Evolutionary conservation across 2,888 invertebrate species (phyloP).

Genomic region (Panzeria rudis): DNA sequence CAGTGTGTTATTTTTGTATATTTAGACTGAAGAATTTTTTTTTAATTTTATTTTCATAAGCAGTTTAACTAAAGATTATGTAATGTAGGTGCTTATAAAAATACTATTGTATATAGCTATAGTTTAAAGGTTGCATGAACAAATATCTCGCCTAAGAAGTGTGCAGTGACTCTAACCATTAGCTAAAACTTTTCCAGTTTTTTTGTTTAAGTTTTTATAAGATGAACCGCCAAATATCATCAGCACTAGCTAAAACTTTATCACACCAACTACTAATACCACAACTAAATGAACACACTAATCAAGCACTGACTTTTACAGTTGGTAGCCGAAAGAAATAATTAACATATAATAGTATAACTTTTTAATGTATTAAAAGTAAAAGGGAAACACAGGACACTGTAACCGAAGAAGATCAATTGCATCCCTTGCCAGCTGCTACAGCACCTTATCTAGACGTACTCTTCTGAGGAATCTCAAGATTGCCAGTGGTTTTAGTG

Average conservation of each 20-base stretch:
- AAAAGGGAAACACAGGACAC: too few relatives aligned
- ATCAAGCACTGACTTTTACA: neutral
- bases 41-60: constrained; percentile 42
- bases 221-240: constrained; percentile 58
- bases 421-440: too few relatives aligned
- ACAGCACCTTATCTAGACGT: too few relatives aligned
- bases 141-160: constrained; percentile 49
- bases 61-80: constrained; percentile 67
- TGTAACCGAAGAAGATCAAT: too few relatives aligned
- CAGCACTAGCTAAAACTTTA: constrained; percentile 45
- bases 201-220: constrained; percentile 19
- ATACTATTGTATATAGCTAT: constrained; percentile 16
- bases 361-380: too few relatives aligned
- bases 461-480: too few relatives aligned
- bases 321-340: constrained; percentile 18
- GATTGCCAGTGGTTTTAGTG: too few relatives aligned
- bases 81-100: constrained; percentile 45
- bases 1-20: constrained; percentile 26
- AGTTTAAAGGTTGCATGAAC: constrained; percentile 51
- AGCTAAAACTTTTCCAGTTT: constrained; percentile 33
- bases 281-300: constrained; percentile 42
- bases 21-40: constrained; percentile 21
- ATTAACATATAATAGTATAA: too few relatives aligned
- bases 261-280: constrained; percentile 42
- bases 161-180: constrained; percentile 34